Conservation (phyloP, 2,888 invertebrate genomes). For the Syrphus vitripennis region DNA sequence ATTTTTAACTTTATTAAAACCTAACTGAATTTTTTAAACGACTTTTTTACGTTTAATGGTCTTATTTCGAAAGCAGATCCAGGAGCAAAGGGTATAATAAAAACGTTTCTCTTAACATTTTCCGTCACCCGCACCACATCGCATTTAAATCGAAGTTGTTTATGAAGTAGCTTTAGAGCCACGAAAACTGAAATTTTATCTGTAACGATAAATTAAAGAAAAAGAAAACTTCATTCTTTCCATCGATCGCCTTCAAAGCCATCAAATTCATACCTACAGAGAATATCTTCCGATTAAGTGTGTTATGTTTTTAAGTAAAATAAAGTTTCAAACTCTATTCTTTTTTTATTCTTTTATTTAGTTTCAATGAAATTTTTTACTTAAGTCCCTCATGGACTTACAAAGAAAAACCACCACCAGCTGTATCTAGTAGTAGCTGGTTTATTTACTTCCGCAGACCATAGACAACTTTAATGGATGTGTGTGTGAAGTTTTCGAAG, state of each 20-base stretch:
- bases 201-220: neutral
- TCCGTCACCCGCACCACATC: too few species aligned
- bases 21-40: too few species aligned
- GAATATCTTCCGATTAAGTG: neutral
- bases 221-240: neutral
- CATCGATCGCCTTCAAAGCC: neutral
- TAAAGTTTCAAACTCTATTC: neutral
- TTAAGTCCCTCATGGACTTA: neutral
- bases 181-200: neutral
- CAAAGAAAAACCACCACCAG: neutral
- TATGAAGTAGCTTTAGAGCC: neutral
- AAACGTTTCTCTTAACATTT: too few species aligned
- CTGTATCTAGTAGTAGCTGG: neutral
- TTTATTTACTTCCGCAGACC: neutral
- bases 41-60: too few species aligned
- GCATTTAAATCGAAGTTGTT: neutral
- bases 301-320: neutral
- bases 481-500: neutral
- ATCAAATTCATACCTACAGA: too few species aligned
- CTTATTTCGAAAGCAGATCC: too few species aligned
- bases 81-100: too few species aligned
- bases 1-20: too few species aligned
- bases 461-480: neutral
- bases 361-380: neutral
- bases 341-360: too few species aligned